Evolutionary conservation across 2,113 vertebrate genomes (phyloP).

Genomic region (Mormyrus iriodes): DNA sequence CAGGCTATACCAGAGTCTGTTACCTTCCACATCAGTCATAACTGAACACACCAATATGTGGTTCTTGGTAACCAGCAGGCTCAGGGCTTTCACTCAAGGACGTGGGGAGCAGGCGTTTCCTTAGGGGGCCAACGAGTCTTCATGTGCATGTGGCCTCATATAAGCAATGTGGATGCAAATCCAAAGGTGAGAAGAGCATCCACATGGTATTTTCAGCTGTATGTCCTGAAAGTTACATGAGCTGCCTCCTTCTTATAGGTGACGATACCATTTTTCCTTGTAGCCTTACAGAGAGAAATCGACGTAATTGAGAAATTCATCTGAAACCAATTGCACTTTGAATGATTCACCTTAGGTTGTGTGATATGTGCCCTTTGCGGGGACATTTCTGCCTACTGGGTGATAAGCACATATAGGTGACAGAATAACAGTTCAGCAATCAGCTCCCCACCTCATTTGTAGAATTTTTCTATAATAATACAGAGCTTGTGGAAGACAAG

Average conservation of each 20-base stretch:
- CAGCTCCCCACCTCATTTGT: slow-evolving; percentile 34
- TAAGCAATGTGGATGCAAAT: no score
- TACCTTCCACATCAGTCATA: not conserved
- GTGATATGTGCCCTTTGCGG: slow-evolving; percentile 27
- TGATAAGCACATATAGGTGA: slow-evolving; percentile 26
- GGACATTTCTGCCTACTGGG: not conserved
- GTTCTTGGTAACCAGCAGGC: not conserved
- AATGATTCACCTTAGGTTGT: slow-evolving; percentile 19
- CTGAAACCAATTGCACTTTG: slow-evolving; percentile 17
- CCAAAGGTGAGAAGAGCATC: no score
- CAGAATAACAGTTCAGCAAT: slow-evolving; percentile 26
- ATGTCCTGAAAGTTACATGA: no score
- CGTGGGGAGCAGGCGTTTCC: not conserved
- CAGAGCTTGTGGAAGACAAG: not conserved
- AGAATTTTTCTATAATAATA: slow-evolving; percentile 28
- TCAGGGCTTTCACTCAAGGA: not conserved
- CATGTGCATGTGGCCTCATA: not conserved
- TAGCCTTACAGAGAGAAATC: not conserved
- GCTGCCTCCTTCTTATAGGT: not conserved
- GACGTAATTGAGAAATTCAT: slow-evolving; percentile 18
- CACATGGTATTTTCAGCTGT: no score
- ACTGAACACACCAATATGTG: not conserved
- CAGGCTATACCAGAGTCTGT: not conserved
- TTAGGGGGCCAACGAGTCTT: no score
- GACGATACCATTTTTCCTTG: not conserved